Evolutionary conservation across 2,888 invertebrate species (phyloP).

Genomic region (Epistrophella euchroma): DNA sequence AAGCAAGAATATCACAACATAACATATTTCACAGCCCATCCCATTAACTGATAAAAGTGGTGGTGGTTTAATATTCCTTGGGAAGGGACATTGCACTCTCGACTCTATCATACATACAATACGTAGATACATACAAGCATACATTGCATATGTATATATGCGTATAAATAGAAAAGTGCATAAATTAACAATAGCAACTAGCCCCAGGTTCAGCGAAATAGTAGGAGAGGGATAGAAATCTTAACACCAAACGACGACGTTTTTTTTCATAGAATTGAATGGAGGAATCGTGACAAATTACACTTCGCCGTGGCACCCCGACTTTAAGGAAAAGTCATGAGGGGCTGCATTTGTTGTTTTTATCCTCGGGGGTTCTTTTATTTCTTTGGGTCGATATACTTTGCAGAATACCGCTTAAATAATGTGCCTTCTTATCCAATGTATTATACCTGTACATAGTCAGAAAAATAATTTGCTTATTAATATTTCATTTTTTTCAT

Average conservation of each 20-base stretch:
- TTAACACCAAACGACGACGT: constrained; percentile 30
- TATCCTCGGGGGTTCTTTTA: constrained; percentile 8
- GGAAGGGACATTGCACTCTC: constrained; percentile 60
- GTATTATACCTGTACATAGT: no score
- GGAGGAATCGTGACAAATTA: constrained; percentile 70
- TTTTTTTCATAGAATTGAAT: constrained; percentile 42
- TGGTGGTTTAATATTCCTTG: not conserved
- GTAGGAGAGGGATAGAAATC: constrained; percentile 34
- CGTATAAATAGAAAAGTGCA: constrained; percentile 62
- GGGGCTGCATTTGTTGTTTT: constrained; percentile 46
- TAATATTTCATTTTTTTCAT: no score
- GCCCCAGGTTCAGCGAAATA: constrained; percentile 17
- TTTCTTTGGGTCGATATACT: constrained; percentile 26
- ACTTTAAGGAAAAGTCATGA: constrained; percentile 30
- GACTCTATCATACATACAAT: not conserved
- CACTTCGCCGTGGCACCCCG: constrained; percentile 50
- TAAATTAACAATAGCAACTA: constrained; percentile 55
- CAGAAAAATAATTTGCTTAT: no score
- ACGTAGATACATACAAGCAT: no score
- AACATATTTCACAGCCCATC: not conserved
- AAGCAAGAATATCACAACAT: not conserved
- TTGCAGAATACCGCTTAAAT: not conserved
- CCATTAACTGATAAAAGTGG: constrained; percentile 12
- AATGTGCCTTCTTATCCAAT: not conserved
- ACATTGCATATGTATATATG: no score